These are phyloP conservation scores for Chaetops frenatus DNA, from an alignment of 2,113 vertebrate genomes.

Conservation along the genomic window DNA sequence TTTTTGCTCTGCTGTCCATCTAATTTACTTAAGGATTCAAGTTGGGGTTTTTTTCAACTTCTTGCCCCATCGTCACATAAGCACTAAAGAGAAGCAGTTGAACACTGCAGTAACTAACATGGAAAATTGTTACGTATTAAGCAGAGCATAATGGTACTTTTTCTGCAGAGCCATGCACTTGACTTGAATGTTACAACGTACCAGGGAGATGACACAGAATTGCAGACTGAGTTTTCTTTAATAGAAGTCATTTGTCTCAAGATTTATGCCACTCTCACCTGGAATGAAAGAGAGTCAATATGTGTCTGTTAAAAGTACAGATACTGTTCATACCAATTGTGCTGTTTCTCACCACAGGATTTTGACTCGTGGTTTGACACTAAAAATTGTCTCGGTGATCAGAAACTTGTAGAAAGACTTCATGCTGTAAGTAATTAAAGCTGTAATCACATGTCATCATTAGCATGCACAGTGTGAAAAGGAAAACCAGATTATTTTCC, in stretches of 20 bases:
- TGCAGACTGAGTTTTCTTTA: not conserved
- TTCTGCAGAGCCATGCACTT: not conserved
- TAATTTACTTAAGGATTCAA: not conserved
- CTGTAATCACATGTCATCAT: not conserved
- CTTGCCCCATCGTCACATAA: not conserved
- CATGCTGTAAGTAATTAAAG: conserved; percentile 79
- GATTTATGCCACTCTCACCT: not conserved
- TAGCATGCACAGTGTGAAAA: not conserved
- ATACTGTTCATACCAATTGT: not conserved
- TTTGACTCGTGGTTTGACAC: conserved; percentile 93
- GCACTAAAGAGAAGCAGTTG: not conserved
- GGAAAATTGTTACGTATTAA: not conserved
- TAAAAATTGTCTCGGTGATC: conserved; percentile 89
- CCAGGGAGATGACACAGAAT: not conserved
- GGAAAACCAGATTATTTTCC: not conserved
- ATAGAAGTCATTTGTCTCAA: not conserved
- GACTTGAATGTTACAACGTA: rapidly evolving
- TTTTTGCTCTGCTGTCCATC: not conserved
- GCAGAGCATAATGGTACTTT: not conserved
- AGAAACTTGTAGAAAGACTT: conserved; percentile 88
- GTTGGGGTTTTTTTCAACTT: not conserved
- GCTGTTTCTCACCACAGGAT: conserved; percentile 70
- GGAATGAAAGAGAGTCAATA: not conserved
- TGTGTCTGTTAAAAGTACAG: not conserved
- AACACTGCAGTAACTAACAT: not conserved